Conservation (phyloP, 92 coral and sea anemone species). For the Epizoanthus scotinus region DNA sequence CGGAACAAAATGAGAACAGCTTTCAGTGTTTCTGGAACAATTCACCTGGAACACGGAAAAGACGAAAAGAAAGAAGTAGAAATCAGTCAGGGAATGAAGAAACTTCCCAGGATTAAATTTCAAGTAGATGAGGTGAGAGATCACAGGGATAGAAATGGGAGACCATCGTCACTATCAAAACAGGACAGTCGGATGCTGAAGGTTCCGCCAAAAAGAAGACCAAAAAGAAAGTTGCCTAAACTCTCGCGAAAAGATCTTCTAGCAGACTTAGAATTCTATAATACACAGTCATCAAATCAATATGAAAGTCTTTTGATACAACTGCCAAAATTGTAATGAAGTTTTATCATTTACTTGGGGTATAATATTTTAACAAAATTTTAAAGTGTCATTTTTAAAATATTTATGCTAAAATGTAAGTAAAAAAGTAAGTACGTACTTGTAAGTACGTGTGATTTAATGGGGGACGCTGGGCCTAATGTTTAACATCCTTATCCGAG, state of each 20-base stretch:
- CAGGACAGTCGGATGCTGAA: constrained; percentile 9
- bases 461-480: no score
- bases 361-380: no score
- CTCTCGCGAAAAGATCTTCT: constrained; percentile 36
- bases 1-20: constrained; percentile 19
- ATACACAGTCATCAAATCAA: background rate
- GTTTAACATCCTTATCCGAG: no score
- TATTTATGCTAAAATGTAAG: no score
- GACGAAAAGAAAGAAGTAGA: background rate
- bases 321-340: constrained; percentile 12
- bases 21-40: background rate
- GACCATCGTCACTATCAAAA: background rate
- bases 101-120: constrained; percentile 20
- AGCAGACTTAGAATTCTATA: constrained; percentile 21
- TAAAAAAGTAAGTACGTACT: no score
- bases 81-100: background rate
- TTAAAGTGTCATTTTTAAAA: no score
- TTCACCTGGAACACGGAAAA: background rate
- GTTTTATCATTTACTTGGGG: no score
- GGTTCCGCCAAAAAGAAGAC: constrained; percentile 18
- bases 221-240: constrained; percentile 20
- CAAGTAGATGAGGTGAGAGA: constrained; percentile 4
- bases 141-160: background rate
- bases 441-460: no score
- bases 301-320: background rate